A percentile compares a stretch with the other conserved stretches of the same genome.
These are phyloP conservation scores for Laothoe populi DNA, from an alignment of 2,888 invertebrate genomes.

Conservation along the genomic window DNA sequence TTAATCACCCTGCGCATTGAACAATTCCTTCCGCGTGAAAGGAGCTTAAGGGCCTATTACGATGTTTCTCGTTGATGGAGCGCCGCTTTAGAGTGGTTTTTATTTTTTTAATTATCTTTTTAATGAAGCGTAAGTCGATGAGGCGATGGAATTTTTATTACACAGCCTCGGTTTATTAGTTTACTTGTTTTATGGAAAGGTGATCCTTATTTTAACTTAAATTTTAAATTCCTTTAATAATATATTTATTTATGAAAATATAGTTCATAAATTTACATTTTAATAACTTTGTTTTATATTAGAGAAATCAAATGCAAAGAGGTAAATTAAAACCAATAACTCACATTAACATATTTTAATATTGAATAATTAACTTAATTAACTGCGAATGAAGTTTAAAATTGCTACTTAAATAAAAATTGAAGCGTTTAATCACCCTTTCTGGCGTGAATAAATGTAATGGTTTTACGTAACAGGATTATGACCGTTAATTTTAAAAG, in stretches of 20 bases:
- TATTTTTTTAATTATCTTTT: constrained; percentile 28
- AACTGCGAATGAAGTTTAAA: background rate
- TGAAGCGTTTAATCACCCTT: background rate
- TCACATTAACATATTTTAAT: background rate
- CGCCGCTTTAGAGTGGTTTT: constrained; percentile 27
- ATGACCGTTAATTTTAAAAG: background rate
- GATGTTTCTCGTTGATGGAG: constrained; percentile 25
- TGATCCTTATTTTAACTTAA: background rate
- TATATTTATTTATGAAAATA: background rate
- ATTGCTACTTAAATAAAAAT: background rate
- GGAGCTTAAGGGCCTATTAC: constrained; percentile 40
- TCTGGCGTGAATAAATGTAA: background rate
- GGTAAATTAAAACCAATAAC: background rate
- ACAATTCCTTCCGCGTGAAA: constrained; percentile 42
- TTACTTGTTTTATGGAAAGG: constrained; percentile 8
- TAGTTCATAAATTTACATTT: background rate
- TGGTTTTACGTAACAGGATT: background rate
- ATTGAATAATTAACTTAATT: background rate
- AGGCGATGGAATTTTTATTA: constrained; percentile 23
- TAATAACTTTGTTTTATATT: background rate
- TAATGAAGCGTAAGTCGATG: constrained; percentile 27
- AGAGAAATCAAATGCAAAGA: background rate
- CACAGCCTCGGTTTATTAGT: constrained; percentile 14
- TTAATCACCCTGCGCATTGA: constrained; percentile 61
- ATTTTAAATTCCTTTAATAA: background rate